Evolutionary conservation across 2,797 vertebrate species (phyloP).

Genomic region (Pangasius djambal): DNA sequence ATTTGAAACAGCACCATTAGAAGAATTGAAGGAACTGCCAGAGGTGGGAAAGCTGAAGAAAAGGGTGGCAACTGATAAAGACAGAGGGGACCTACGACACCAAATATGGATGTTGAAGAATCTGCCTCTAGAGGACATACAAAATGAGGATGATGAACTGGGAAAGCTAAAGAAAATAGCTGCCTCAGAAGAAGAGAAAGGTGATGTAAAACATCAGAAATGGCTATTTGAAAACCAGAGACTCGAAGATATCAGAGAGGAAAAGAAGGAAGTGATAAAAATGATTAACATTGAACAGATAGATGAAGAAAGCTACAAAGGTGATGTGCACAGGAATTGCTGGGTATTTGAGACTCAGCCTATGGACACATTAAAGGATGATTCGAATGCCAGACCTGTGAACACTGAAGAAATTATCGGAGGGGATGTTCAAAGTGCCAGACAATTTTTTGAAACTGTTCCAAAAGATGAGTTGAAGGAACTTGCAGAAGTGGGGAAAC

Average conservation of each 20-base stretch:
- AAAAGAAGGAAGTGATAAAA: slow-evolving; percentile 78
- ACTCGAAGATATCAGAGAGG: slow-evolving; percentile 87
- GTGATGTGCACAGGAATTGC: slow-evolving; percentile 81
- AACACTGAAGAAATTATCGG: slow-evolving; percentile 81
- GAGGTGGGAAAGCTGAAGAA: slow-evolving; percentile 86
- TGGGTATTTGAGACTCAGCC: slow-evolving; percentile 91
- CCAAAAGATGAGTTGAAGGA: slow-evolving; percentile 84
- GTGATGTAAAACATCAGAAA: slow-evolving; percentile 87
- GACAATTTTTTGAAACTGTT: slow-evolving; percentile 86
- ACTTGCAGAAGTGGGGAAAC: slow-evolving; percentile 82
- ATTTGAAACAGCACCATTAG: slow-evolving; percentile 86
- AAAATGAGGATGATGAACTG: slow-evolving; percentile 71
- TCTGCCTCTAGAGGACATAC: slow-evolving; percentile 72
- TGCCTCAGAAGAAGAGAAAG: slow-evolving; percentile 82
- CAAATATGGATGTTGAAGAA: slow-evolving; percentile 91
- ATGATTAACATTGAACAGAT: slow-evolving; percentile 83
- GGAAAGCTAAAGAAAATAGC: slow-evolving; percentile 80
- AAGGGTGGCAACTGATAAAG: slow-evolving; percentile 75
- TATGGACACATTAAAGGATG: slow-evolving; percentile 85
- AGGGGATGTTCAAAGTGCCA: slow-evolving; percentile 85
- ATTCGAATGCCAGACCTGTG: slow-evolving; percentile 69
- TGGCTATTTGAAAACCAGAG: slow-evolving; percentile 90
- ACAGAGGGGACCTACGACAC: slow-evolving; percentile 86
- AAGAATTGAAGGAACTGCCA: slow-evolving; percentile 74
- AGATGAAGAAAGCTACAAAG: slow-evolving; percentile 79